Conservation (phyloP, 2,888 invertebrate species). For the Galerucella pusilla region DNA sequence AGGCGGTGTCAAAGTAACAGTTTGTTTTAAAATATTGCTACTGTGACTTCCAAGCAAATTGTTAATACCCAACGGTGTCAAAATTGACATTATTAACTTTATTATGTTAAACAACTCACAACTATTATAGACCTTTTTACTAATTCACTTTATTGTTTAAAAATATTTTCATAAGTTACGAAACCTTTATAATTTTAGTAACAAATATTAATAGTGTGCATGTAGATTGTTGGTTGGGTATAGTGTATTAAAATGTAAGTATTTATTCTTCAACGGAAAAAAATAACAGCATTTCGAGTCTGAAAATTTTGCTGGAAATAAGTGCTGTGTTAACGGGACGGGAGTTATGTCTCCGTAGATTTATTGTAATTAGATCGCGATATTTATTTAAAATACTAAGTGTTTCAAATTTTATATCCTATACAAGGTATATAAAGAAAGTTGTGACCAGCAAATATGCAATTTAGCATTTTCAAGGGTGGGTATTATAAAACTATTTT, state of each 20-base stretch:
- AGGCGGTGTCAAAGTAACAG: constrained; percentile 25
- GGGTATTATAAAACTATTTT: too few relatives aligned
- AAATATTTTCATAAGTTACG: too few relatives aligned
- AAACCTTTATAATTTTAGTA: neutral
- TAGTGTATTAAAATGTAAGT: neutral
- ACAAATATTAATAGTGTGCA: neutral
- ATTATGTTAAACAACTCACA: neutral
- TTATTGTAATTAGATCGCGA: neutral
- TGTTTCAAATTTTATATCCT: neutral
- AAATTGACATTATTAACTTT: constrained; percentile 36
- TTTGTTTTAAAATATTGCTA: constrained; percentile 19
- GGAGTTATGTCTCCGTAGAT: neutral
- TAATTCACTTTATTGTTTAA: neutral
- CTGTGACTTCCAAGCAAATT: constrained; percentile 39
- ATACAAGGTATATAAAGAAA: neutral
- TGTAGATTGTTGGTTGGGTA: neutral
- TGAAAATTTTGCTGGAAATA: constrained; percentile 40
- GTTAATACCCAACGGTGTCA: constrained; percentile 39
- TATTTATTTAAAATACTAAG: neutral
- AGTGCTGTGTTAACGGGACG: constrained; percentile 12
- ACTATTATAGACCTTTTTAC: neutral
- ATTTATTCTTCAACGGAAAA: neutral
- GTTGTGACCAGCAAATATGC: neutral
- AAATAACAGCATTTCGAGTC: constrained; percentile 38
- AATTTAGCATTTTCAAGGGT: too few relatives aligned